Conservation (phyloP, 2,888 invertebrate genomes). For the Drosophila suboccidentalis region DNA sequence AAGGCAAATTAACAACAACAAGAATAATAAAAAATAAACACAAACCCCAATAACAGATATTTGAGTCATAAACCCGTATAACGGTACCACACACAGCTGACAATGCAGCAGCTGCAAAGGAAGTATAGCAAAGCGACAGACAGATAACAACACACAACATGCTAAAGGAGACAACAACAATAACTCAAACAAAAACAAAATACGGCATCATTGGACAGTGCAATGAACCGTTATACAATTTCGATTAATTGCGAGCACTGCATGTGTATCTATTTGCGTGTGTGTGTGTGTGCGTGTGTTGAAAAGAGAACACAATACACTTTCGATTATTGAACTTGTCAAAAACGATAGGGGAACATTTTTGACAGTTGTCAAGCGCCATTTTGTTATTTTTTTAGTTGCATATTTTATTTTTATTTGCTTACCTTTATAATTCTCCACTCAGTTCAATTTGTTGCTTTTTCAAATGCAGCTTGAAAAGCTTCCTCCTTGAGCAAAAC, state of each 20-base stretch:
- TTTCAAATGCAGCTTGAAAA: slow-evolving; percentile 52
- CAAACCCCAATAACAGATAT: slow-evolving; percentile 30
- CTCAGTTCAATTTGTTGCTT: slow-evolving; percentile 25
- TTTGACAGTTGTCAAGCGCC: slow-evolving; percentile 40
- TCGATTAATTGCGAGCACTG: slow-evolving; percentile 11
- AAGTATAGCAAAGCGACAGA: slow-evolving; percentile 42
- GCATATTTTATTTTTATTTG: neutral
- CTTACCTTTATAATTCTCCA: slow-evolving; percentile 40
- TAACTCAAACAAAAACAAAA: slow-evolving; percentile 40
- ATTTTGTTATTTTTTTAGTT: slow-evolving; percentile 35
- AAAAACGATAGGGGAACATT: slow-evolving; percentile 27
- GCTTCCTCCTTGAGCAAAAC: slow-evolving; percentile 36
- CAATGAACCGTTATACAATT: slow-evolving; percentile 72
- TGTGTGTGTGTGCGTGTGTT: slow-evolving; percentile 17
- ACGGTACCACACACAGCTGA: slow-evolving; percentile 62
- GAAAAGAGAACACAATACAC: slow-evolving; percentile 56
- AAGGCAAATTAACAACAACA: slow-evolving; percentile 55
- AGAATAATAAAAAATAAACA: slow-evolving; percentile 20
- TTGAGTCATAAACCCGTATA: slow-evolving; percentile 75
- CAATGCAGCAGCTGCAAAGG: slow-evolving; percentile 55
- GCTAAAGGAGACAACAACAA: slow-evolving; percentile 48
- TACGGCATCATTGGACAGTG: slow-evolving; percentile 37
- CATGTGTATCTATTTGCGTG: slow-evolving; percentile 10
- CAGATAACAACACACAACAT: slow-evolving; percentile 29
- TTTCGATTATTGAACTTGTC: slow-evolving; percentile 76